These are phyloP conservation scores for Micropoecilia bifurca DNA, from an alignment of 2,797 vertebrate genomes.

Conservation along the genomic window DNA sequence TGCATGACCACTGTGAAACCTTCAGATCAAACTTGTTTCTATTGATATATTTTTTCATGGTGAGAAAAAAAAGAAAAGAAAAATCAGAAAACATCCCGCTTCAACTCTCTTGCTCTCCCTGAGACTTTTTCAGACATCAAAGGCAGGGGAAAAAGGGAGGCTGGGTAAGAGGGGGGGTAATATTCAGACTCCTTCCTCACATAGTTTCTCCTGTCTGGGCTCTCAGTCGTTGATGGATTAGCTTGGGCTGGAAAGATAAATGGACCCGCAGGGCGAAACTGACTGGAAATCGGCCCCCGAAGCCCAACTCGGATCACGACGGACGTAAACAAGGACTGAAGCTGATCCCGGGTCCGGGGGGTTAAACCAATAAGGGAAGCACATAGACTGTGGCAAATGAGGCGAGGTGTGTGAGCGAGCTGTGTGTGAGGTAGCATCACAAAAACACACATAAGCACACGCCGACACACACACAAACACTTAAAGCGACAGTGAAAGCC, in stretches of 20 bases:
- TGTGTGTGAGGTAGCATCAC: constrained; percentile 65
- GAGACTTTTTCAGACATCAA: constrained; percentile 66
- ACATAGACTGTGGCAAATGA: constrained; percentile 61
- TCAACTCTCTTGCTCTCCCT: constrained; percentile 65
- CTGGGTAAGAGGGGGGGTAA: constrained; percentile 35
- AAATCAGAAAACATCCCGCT: constrained; percentile 56
- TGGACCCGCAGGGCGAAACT: constrained; percentile 69
- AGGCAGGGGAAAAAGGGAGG: constrained; percentile 41
- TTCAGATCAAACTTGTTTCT: constrained; percentile 78
- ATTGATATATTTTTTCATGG: constrained; percentile 83
- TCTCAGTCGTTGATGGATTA: constrained; percentile 72
- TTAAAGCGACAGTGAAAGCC: constrained; percentile 49
- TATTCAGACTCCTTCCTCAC: constrained; percentile 64
- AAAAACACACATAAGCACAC: constrained; percentile 46
- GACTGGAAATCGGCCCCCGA: constrained; percentile 66
- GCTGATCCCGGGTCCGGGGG: constrained; percentile 64
- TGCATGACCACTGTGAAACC: constrained; percentile 84
- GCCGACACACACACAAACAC: constrained; percentile 41
- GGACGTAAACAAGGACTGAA: constrained; percentile 69
- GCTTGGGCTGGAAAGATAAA: constrained; percentile 62
- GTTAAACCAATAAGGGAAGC: constrained; percentile 64
- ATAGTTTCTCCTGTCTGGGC: constrained; percentile 66
- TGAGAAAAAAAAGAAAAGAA: constrained; percentile 14
- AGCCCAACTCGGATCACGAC: constrained; percentile 50
- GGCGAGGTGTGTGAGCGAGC: constrained; percentile 51